Evolutionary conservation across 2,888 invertebrate genomes (phyloP), one percentile per base, ranked within the genome.

Genomic region (Drosophila recens): DNA sequence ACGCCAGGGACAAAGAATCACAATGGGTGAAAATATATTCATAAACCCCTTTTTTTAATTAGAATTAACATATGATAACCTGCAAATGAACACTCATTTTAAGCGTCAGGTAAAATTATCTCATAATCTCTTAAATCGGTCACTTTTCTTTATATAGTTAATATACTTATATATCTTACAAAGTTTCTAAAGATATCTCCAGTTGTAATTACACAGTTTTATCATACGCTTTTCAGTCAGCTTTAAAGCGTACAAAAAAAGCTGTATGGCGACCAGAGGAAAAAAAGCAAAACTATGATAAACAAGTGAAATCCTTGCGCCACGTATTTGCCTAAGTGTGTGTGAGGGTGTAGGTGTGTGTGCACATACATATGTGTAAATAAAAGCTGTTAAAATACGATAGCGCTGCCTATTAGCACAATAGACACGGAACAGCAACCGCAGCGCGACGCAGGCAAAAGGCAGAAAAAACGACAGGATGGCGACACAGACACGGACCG

Each of bases 311-410:
- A 80, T 72, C 59, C 70, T 66, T 59, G 62, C 34, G 52, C 79
- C 52, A 67, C 57, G 34, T 63, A 70, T 33, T 33, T 59, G n/a
- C 45, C 23, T 43, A 2, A 17, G 46, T 38, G 36, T 48, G 11
- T 1, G 30, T 46, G 34, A 36, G n/a, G 15, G 42, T 38, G 38
- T 45, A 3, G n/a, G 15, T 51, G 34, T 48, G 36, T 59, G 46
- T 64, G 43, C 34, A 52, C 48, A 23, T 23, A 51, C 46, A 67
- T 67, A 69, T 73, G 77, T 86, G 90, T 86, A 83, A 89, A 83
- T 86, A 90, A 83, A 86, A 90, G 79, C 87, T 90, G 90, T 90
- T 87, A 88, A 87, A 90, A 87, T 87, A 83, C 82, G 87, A 87
- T 90, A 90, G 89, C 87, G 81, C 70, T 87, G 87, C 87, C 86